phyloP scores from a whole-genome alignment of 2,113 vertebrate genomes.

The Gopherus flavomarginatus region DNA sequence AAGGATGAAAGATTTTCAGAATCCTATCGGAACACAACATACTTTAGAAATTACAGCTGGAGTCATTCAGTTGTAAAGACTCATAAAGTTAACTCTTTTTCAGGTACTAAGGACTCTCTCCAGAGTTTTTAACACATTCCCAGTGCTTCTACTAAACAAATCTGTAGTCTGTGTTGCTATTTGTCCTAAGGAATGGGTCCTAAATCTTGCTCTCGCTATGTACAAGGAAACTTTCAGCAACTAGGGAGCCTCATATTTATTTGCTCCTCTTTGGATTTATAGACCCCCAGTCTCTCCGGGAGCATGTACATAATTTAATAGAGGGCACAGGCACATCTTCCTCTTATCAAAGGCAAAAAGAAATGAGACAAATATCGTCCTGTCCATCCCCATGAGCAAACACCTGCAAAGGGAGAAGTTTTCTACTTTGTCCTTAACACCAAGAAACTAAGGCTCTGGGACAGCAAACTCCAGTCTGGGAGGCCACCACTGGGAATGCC shows the following conservation, averaged over 20 bases:
- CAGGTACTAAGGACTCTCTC: background rate
- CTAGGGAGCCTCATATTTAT: background rate
- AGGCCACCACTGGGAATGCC: rapidly evolving
- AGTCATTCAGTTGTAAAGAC: background rate
- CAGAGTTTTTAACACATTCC: background rate
- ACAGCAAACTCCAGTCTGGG: background rate
- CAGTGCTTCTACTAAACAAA: background rate
- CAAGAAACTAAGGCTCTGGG: background rate
- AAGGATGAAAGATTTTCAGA: background rate
- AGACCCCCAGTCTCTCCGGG: background rate
- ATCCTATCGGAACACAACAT: background rate
- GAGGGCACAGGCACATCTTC: background rate
- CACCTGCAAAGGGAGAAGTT: rapidly evolving
- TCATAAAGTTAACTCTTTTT: rapidly evolving
- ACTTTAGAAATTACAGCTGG: background rate
- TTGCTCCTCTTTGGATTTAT: background rate
- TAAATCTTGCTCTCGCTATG: background rate
- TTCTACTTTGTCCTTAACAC: background rate
- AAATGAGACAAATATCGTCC: rapidly evolving
- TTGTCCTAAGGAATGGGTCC: rapidly evolving
- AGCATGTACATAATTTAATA: background rate
- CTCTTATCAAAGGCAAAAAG: background rate
- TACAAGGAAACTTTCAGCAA: background rate
- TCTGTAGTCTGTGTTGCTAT: rapidly evolving
- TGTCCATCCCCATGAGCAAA: background rate